These are phyloP conservation scores for Pachyrhynchus sulphureomaculatus DNA, from an alignment of 1,140 invertebrate species.

Conservation along the genomic window DNA sequence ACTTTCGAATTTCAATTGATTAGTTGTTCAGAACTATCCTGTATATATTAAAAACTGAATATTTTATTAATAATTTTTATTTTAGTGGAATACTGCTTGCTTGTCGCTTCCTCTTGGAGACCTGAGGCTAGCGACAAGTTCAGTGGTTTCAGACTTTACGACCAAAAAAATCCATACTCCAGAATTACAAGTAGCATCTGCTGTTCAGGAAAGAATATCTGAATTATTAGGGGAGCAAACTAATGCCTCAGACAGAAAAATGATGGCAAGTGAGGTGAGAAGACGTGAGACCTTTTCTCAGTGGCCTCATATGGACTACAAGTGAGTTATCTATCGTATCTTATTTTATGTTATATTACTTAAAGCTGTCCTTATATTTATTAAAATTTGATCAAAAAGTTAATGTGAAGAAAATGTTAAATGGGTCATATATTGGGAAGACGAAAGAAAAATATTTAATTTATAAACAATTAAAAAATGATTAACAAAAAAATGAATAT, in stretches of 20 bases:
- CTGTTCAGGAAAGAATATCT: slow-evolving; percentile 81
- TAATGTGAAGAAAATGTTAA: no score
- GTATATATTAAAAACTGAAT: neutral
- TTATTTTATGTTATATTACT: no score
- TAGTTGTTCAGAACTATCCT: no score
- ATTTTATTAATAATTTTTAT: slow-evolving; percentile 31
- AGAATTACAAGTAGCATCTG: slow-evolving; percentile 83
- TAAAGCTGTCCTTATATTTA: no score
- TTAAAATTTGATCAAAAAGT: no score
- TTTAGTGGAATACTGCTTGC: slow-evolving; percentile 89
- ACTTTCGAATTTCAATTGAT: no score
- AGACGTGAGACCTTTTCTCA: slow-evolving; percentile 85
- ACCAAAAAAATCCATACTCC: slow-evolving; percentile 79
- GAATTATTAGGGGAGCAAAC: slow-evolving; percentile 66
- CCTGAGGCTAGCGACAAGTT: slow-evolving; percentile 74
- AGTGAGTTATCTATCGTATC: slow-evolving; percentile 60
- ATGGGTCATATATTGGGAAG: no score
- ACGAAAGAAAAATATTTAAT: no score
- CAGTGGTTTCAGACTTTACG: slow-evolving; percentile 79
- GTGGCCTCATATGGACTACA: slow-evolving; percentile 97
- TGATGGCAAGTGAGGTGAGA: slow-evolving; percentile 91
- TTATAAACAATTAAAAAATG: no score
- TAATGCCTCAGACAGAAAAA: slow-evolving; percentile 62
- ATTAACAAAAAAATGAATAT: no score
- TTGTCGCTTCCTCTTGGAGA: slow-evolving; percentile 75